Base-by-base conservation (phyloP, 2,888 invertebrate species). In the Dicycla oo region DNA sequence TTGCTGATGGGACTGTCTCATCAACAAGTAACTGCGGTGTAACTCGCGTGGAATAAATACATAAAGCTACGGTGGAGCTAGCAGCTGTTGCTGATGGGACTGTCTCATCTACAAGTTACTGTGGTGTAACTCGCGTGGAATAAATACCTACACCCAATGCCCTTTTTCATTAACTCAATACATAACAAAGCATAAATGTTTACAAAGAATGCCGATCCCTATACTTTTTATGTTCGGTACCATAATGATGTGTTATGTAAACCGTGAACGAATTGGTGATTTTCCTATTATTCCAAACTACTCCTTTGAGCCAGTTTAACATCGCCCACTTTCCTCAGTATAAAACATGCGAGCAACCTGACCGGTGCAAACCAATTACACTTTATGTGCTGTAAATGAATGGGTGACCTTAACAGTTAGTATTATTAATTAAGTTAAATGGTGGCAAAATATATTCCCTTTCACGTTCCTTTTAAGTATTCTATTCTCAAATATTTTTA, bases 121-220 rank as follows among this genome's bases (percentile, higher is more conserved):
- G 23, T n/a, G 4, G 43, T 30, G 20, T 34, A 38, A 23, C 34
- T 47, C 15, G 15, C 30, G 30, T 30, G 30, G 20, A 61, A 45
- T 30, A 47, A 18, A 23, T 51, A 18, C 18, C n/a, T 40, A 30
- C 20, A 43, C 7, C 0, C 15, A 57, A 40, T 47, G n/a, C 38
- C 45, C 20, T 51, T 23, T 67, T 47, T 23, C n/a, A 66, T 47
- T 30, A 20, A 58, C 40, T 43, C 40, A 57, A 23, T 70, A 23
- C 1, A 18, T 26, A 18, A 8, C n/a, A 34, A n/a, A 73, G 30
- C 64, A 63, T 65, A 8, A 20, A 57, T 13, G 53, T 34, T 23
- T 40, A 75, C 58, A 73, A 51, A 58, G 51, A 75, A 69, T 62
- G 51, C 15, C 62, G 3, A 57, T 30, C 69, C 76, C 15, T 20